phyloP scores from a whole-genome alignment of 2,888 invertebrate genomes.

The Caradrina clavipalpis region DNA sequence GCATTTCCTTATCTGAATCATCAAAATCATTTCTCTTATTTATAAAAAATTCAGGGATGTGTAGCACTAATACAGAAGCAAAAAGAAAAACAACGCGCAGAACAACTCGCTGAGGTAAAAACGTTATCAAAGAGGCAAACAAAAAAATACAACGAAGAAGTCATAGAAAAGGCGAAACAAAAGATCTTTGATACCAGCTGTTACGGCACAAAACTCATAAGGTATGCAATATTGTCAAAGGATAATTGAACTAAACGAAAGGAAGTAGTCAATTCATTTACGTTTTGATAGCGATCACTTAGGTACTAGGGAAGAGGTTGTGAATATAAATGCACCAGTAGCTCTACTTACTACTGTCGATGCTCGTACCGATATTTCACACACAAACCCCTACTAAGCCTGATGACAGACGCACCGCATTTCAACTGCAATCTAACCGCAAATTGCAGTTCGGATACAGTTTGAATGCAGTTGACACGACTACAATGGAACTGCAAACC shows the following conservation, averaged over 20 bases:
- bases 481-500: no score
- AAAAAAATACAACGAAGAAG: conserved; percentile 55
- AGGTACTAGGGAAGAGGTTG: no score
- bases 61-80: conserved; percentile 63
- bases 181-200: conserved; percentile 76
- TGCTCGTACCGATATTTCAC: no score
- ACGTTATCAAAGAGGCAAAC: conserved; percentile 55
- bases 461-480: no score
- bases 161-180: conserved; percentile 71
- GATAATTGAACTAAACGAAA: background rate
- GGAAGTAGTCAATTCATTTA: background rate
- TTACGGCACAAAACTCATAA: conserved; percentile 75
- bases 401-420: no score
- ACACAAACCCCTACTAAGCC: no score
- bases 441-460: no score
- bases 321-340: background rate
- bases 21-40: background rate
- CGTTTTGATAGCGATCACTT: no score
- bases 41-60: conserved; percentile 65
- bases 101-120: conserved; percentile 64
- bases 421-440: no score
- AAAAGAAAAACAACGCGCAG: conserved; percentile 61
- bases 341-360: no score
- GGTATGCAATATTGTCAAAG: conserved; percentile 63
- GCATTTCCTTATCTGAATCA: no score